These are phyloP conservation scores for Pampusana beccarii DNA, from an alignment of 2,113 vertebrate species.

Conservation along the genomic window DNA sequence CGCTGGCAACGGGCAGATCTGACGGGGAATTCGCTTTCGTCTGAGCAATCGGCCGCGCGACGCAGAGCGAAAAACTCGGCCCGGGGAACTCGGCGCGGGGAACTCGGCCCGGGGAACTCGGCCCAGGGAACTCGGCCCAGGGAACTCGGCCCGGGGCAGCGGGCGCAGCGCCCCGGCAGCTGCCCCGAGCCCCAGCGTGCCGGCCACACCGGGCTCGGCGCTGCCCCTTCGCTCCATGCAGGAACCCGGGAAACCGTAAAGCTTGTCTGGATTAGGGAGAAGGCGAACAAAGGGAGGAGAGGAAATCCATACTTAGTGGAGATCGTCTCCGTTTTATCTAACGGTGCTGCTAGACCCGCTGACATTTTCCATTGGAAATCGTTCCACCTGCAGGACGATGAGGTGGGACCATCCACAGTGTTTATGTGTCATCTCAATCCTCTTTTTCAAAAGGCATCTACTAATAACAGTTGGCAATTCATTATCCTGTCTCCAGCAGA, in stretches of 20 bases:
- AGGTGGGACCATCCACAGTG: neutral
- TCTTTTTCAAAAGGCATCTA: neutral
- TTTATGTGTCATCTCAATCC: neutral
- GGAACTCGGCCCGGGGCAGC: too few relatives aligned
- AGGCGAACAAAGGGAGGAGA: neutral
- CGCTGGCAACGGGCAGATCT: neutral
- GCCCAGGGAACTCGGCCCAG: neutral
- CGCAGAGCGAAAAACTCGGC: too few relatives aligned
- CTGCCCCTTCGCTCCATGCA: too few relatives aligned
- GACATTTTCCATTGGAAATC: neutral
- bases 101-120: too few relatives aligned
- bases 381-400: neutral
- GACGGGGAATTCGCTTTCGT: rapidly evolving
- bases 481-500: neutral
- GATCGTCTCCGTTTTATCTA: neutral
- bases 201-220: too few relatives aligned
- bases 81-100: neutral
- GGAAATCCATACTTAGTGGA: neutral
- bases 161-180: too few relatives aligned
- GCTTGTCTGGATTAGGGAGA: neutral
- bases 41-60: neutral
- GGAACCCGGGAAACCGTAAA: neutral
- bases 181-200: too few relatives aligned
- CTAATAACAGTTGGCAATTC: neutral
- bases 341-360: neutral